These are phyloP conservation scores for Otolemur garnettii DNA, from an alignment of 2,113 vertebrate species.

Conservation along the genomic window DNA sequence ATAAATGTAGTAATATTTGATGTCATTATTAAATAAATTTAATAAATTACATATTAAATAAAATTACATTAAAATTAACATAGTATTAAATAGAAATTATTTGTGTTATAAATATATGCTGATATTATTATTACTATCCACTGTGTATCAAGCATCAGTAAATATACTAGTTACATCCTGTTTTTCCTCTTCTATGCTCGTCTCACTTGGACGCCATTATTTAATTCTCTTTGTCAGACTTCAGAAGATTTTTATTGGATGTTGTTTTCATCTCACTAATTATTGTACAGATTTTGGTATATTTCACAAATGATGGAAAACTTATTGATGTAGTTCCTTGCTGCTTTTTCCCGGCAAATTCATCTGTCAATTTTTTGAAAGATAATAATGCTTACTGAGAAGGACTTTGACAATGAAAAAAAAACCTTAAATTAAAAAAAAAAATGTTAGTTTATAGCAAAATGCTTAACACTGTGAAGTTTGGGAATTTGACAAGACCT, in stretches of 20 bases:
- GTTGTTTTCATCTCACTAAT: conserved; percentile 1
- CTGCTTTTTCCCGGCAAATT: neutral
- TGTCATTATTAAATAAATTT: neutral
- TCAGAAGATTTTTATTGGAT: neutral
- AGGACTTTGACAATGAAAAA: no score
- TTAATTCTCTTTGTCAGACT: neutral
- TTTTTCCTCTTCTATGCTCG: neutral
- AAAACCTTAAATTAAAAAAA: no score
- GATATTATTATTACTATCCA: neutral
- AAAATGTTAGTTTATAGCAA: no score
- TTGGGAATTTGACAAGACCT: no score
- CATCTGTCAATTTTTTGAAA: neutral
- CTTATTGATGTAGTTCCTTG: neutral
- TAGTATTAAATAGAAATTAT: neutral
- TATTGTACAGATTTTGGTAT: neutral
- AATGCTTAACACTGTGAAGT: no score
- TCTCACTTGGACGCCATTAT: neutral
- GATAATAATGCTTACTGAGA: neutral
- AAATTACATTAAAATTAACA: neutral
- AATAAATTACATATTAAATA: neutral
- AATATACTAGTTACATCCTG: neutral
- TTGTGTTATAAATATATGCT: neutral
- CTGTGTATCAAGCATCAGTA: neutral
- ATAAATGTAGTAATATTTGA: neutral
- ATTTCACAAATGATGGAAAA: conserved; percentile 1